phyloP scores from a whole-genome alignment of 2,888 invertebrate species.

The Drosophila neonasuta region DNA sequence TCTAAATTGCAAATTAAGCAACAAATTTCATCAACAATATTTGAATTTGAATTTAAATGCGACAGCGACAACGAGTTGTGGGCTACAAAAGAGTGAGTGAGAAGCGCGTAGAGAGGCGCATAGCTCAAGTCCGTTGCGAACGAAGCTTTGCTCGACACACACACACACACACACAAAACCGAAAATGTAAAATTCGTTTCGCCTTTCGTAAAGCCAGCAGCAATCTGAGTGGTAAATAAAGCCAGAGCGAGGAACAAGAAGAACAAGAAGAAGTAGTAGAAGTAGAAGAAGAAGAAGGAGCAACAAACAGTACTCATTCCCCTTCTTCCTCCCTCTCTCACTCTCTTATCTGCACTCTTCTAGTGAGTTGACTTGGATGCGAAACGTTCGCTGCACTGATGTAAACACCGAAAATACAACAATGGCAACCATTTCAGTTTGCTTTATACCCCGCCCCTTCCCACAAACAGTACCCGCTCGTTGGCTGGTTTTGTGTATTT shows the following conservation, averaged over 20 bases:
- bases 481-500: constrained; percentile 66
- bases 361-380: constrained; percentile 57
- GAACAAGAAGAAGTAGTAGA: background rate
- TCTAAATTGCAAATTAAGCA: constrained; percentile 78
- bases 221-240: constrained; percentile 62
- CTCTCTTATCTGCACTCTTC: constrained; percentile 32
- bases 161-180: constrained; percentile 38
- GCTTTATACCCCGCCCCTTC: constrained; percentile 32
- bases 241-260: constrained; percentile 17
- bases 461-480: constrained; percentile 20
- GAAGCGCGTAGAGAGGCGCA: constrained; percentile 33
- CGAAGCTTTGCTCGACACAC: constrained; percentile 13
- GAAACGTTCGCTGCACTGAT: constrained; percentile 65
- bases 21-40: constrained; percentile 78
- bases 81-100: constrained; percentile 17
- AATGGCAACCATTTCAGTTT: constrained; percentile 72
- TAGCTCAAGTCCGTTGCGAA: constrained; percentile 36
- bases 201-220: constrained; percentile 54
- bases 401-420: constrained; percentile 78
- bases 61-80: constrained; percentile 59
- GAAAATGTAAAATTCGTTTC: constrained; percentile 74
- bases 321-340: too few species aligned
- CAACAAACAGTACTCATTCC: constrained; percentile 11
- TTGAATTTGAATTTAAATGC: constrained; percentile 78
- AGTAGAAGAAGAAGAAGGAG: constrained; percentile 8